Conservation (phyloP, 1,140 invertebrate genomes). For the Papilio machaon region DNA sequence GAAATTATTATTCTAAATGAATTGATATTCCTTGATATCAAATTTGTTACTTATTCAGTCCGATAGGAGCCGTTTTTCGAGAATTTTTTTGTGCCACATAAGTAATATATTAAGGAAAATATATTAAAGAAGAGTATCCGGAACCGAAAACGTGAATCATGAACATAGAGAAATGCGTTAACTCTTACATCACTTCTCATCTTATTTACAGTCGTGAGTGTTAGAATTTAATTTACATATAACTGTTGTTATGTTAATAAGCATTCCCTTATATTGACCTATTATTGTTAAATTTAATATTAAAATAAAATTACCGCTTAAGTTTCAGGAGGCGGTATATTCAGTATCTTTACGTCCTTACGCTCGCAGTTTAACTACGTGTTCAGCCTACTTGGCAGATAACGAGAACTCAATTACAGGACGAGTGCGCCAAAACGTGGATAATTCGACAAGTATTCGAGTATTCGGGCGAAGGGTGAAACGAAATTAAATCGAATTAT, state of each 20-base stretch:
- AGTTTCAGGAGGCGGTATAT: slow-evolving; percentile 20
- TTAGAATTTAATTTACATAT: neutral
- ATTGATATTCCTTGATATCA: too few relatives aligned
- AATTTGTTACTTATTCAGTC: too few relatives aligned
- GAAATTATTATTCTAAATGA: too few relatives aligned
- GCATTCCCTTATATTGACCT: neutral
- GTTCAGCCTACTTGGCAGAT: slow-evolving; percentile 37
- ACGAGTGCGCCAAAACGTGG: slow-evolving; percentile 28
- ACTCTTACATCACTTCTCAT: neutral
- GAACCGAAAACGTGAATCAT: too few relatives aligned
- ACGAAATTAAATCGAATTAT: slow-evolving; percentile 30
- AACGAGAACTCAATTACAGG: slow-evolving; percentile 34
- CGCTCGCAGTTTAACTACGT: slow-evolving; percentile 33
- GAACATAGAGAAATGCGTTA: too few relatives aligned
- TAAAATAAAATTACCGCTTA: slow-evolving; percentile 19
- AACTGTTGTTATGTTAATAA: neutral
- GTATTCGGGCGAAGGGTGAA: slow-evolving; percentile 23
- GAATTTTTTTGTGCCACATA: too few relatives aligned
- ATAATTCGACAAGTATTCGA: slow-evolving; percentile 35
- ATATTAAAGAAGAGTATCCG: too few relatives aligned
- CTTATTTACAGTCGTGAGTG: neutral
- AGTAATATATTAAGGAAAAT: too few relatives aligned
- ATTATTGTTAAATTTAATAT: slow-evolving; percentile 26
- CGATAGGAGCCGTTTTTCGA: too few relatives aligned
- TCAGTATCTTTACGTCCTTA: slow-evolving; percentile 26